phyloP scores from a whole-genome alignment of 1,140 invertebrate species.

The Oryzaephilus surinamensis region DNA sequence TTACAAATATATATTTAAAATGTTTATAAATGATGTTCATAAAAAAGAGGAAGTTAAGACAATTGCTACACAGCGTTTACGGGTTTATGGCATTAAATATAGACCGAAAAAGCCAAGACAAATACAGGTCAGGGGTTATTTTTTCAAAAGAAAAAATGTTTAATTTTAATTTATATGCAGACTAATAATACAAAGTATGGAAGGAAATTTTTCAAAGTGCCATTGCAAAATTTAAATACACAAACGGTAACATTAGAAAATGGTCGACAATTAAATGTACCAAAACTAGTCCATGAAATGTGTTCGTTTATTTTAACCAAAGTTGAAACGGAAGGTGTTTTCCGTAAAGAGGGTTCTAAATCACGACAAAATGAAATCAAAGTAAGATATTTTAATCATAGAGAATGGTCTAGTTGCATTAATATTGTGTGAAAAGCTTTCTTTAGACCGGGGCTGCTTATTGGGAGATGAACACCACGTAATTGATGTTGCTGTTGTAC shows the following conservation, averaged over 20 bases:
- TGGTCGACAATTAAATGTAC: constrained; percentile 52
- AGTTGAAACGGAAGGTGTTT: constrained; percentile 66
- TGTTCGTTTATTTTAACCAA: constrained; percentile 54
- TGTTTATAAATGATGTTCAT: constrained; percentile 54
- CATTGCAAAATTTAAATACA: constrained; percentile 45
- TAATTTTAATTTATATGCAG: constrained; percentile 15
- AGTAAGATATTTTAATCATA: constrained; percentile 35
- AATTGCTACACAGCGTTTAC: constrained; percentile 47
- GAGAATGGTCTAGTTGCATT: constrained; percentile 5
- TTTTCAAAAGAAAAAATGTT: constrained; percentile 6
- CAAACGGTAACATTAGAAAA: constrained; percentile 49
- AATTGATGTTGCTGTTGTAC: constrained; percentile 69
- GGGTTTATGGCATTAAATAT: constrained; percentile 51
- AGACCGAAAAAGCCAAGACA: constrained; percentile 48
- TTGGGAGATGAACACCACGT: constrained; percentile 56
- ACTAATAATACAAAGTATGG: constrained; percentile 27
- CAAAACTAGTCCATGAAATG: constrained; percentile 63
- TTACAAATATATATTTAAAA: constrained; percentile 30
- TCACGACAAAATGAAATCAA: constrained; percentile 68
- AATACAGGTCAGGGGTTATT: constrained; percentile 38
- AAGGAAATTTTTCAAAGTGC: constrained; percentile 49
- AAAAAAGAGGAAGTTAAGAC: constrained; percentile 53
- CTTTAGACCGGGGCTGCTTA: constrained; percentile 52
- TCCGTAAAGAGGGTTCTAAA: constrained; percentile 74
- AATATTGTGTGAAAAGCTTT: constrained; percentile 35